Percentiles rank a stretch among this genome's conserved stretches.
phyloP scores from a whole-genome alignment of 2,888 invertebrate species.

The Idaea biselata region DNA sequence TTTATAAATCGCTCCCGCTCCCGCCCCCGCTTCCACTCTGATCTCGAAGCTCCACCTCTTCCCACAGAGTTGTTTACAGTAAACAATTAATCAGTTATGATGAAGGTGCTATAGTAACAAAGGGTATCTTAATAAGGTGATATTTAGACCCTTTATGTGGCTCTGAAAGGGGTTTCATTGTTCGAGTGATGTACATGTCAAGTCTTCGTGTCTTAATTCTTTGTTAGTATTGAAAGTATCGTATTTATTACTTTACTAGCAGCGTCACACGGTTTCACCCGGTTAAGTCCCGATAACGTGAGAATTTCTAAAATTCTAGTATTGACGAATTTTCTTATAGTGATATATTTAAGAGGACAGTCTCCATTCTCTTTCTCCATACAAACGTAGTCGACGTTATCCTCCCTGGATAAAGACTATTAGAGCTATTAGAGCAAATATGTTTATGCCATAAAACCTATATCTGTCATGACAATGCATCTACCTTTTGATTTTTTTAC shows the following conservation, averaged over 20 bases:
- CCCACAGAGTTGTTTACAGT: constrained; percentile 27
- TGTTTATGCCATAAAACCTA: no score
- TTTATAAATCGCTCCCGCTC: neutral
- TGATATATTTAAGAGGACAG: no score
- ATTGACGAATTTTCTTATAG: no score
- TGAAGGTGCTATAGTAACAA: constrained; percentile 46
- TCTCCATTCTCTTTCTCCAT: no score
- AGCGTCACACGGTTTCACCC: no score
- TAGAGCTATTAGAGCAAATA: no score
- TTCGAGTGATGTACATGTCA: constrained; percentile 21
- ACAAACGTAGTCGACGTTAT: no score
- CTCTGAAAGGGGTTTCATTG: constrained; percentile 25
- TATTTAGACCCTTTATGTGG: constrained; percentile 28
- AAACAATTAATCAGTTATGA: constrained; percentile 60
- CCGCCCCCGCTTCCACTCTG: neutral
- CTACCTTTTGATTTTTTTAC: no score
- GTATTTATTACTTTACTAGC: neutral
- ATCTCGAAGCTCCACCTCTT: neutral
- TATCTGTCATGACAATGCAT: no score
- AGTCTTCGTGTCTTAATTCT: constrained; percentile 15
- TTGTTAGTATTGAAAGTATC: neutral
- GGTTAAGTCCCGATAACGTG: no score
- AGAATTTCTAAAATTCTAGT: no score
- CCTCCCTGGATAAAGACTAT: no score
- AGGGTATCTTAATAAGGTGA: constrained; percentile 40